Conservation (phyloP, 2,113 vertebrate genomes). For the Toxotes chatareus region DNA sequence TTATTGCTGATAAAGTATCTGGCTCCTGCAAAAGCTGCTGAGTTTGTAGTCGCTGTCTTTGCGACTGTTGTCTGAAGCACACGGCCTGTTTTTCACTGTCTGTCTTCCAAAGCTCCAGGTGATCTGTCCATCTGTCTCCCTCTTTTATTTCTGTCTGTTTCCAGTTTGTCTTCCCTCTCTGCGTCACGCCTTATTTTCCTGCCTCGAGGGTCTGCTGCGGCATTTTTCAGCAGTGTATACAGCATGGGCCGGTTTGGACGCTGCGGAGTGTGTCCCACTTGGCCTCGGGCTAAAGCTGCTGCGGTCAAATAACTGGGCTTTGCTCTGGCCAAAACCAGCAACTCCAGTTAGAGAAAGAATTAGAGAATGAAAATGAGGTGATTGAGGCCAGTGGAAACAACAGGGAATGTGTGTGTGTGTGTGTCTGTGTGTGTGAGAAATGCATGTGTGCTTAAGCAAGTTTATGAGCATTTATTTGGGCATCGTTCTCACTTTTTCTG, state of each 20-base stretch:
- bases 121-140: background rate
- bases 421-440: background rate
- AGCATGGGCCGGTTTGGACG: constrained; percentile 42
- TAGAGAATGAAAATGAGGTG: constrained; percentile 47
- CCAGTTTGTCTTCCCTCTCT: constrained; percentile 15
- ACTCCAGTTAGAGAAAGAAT: constrained; percentile 53
- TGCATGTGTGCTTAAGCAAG: background rate
- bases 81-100: background rate
- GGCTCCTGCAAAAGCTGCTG: constrained; percentile 3
- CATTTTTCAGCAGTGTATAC: constrained; percentile 29
- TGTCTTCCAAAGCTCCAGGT: constrained; percentile 7
- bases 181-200: constrained; percentile 29
- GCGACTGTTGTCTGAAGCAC: background rate
- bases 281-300: constrained; percentile 35
- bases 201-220: constrained; percentile 22
- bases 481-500: background rate
- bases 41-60: background rate
- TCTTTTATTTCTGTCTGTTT: constrained; percentile 8
- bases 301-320: constrained; percentile 52
- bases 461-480: background rate
- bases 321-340: constrained; percentile 43
- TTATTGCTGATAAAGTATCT: constrained; percentile 22
- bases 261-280: constrained; percentile 57
- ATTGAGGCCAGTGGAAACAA: constrained; percentile 62
- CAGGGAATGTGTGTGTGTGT: background rate